Conservation (phyloP, 2,113 vertebrate species). For the Hippolais icterina region DNA sequence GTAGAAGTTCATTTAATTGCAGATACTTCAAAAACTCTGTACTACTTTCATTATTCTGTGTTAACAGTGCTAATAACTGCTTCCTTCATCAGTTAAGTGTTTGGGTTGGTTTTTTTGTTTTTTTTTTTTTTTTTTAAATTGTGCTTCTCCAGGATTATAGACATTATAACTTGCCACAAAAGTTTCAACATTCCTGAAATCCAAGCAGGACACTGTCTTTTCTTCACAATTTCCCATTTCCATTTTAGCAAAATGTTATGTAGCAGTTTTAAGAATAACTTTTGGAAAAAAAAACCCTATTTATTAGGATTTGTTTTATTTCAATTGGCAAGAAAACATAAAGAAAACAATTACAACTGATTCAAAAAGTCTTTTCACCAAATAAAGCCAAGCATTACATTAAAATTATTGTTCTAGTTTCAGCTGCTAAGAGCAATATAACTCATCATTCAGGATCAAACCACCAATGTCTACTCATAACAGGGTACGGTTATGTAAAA, state of each 20-base stretch:
- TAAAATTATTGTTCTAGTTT: constrained; percentile 38
- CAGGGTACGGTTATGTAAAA: constrained; percentile 59
- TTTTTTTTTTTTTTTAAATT: not conserved
- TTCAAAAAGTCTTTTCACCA: not conserved
- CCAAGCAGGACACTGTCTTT: not conserved
- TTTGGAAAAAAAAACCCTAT: not conserved
- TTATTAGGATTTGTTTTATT: constrained; percentile 38
- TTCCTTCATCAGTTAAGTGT: not conserved
- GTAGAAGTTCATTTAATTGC: not conserved
- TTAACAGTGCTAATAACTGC: not conserved
- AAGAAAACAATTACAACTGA: constrained; percentile 20
- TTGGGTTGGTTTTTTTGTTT: not conserved
- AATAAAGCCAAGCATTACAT: constrained; percentile 56
- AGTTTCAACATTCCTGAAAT: not conserved
- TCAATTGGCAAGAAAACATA: constrained; percentile 26
- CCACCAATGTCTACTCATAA: constrained; percentile 57
- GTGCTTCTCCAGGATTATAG: not conserved
- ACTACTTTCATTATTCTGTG: not conserved
- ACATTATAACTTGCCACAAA: not conserved
- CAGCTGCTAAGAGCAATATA: constrained; percentile 40
- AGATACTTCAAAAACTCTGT: not conserved
- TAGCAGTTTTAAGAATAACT: not conserved
- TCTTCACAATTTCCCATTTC: not conserved
- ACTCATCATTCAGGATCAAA: constrained; percentile 49
- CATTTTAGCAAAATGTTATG: not conserved